Evolutionary conservation across 2,797 vertebrate species (phyloP), one percentile per base, ranked within the genome.

Genomic region (Eurystomus glaucurus): DNA sequence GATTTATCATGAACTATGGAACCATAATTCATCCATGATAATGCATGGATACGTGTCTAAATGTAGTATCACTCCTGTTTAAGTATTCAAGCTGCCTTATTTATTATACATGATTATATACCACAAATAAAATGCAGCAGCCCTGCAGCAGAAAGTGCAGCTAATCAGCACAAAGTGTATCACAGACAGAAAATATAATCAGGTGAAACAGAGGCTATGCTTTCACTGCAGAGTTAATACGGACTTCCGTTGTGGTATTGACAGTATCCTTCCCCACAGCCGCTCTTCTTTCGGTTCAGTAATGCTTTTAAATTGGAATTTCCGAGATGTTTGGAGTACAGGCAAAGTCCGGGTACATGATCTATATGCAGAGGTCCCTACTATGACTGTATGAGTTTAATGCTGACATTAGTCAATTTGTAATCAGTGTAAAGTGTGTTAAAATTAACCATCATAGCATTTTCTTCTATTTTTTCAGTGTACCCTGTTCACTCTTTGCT

Each of bases 131-230:
- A 94, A 95, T 43, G 72, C 69, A 93, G 76, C 83, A 92, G 65
- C 92, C 76, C 83, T 88, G 96, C 93, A 96, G 92, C 85, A 95
- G 82, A 78, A 93, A 88, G 85, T 46, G 79, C 52, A 94, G 90
- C 85, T 97, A 90, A 96, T 94, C 93, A 94, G 82, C 68, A 88
- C 62, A 33, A 62, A 80, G 70, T 51, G 4, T n/a, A 77, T 60
- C 85, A 58, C 4, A 87, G 69, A 83, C 28, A 80, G 81, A 95
- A 91, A 86, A 88, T 7, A 75, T 8, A 81, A 71, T 90, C 79
- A 84, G 88, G 88, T 19, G 33, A 84, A 88, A 95, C 69, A 65
- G 57, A 94, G 80, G 45, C 79, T 57, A 3, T 6, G 57, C 26
- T 81, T 81, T 57, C 88, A 75, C 72, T 84, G 85, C 69, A 75